Percentiles rank a stretch among this genome's conserved stretches.
Conservation (phyloP, 2,888 invertebrate species). For the Oconnorella tubifera region DNA sequence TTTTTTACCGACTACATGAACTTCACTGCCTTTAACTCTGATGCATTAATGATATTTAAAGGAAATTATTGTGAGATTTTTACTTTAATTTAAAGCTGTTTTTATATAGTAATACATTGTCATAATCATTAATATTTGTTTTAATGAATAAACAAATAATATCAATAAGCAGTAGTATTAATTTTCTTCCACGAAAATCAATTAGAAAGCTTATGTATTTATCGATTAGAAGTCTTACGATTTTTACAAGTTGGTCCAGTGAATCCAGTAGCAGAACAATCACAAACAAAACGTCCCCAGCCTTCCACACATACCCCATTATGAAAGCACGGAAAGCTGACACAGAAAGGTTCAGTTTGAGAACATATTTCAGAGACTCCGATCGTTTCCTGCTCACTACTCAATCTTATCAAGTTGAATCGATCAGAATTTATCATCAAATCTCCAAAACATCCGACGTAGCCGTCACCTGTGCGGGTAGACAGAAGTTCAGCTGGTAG, state of each 20-base stretch:
- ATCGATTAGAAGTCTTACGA: constrained; percentile 60
- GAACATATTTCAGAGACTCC: constrained; percentile 80
- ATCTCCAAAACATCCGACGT: constrained; percentile 89
- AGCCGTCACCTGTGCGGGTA: constrained; percentile 80
- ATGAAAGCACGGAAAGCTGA: constrained; percentile 83
- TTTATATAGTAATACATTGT: no score
- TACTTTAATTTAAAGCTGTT: no score
- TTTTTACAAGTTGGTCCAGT: constrained; percentile 87
- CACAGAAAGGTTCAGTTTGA: constrained; percentile 63
- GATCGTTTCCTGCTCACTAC: constrained; percentile 85
- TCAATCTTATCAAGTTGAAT: constrained; percentile 81
- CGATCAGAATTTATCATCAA: constrained; percentile 81
- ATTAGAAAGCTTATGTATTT: no score
- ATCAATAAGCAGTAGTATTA: no score
- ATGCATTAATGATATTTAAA: no score
- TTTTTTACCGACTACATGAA: no score
- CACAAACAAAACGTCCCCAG: constrained; percentile 91
- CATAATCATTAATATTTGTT: no score
- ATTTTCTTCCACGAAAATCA: no score
- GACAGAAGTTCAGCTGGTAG: constrained; percentile 60
- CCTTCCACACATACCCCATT: constrained; percentile 84
- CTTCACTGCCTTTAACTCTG: no score
- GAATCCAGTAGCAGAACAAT: constrained; percentile 82
- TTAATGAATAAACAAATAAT: no score
- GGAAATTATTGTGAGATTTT: no score